Percentiles rank a stretch among this genome's conserved stretches.
phyloP scores from a whole-genome alignment of 2,797 vertebrate genomes.

The Darevskia nairensis region DNA sequence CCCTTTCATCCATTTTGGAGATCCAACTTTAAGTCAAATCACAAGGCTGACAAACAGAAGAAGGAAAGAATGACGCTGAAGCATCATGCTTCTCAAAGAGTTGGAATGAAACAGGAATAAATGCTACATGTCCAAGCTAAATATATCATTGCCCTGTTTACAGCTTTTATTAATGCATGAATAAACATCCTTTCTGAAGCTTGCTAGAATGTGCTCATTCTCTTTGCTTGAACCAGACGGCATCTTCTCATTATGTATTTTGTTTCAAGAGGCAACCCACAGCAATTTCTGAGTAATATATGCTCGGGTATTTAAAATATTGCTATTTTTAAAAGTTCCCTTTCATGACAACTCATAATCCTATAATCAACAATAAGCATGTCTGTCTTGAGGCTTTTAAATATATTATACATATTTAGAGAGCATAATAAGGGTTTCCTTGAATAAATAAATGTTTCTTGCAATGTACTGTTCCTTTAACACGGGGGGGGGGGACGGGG shows the following conservation, averaged over 20 bases:
- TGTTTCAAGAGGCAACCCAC: not conserved
- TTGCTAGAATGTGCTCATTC: slow-evolving; percentile 3
- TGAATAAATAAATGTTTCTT: slow-evolving; percentile 48
- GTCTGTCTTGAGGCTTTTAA: slow-evolving; percentile 57
- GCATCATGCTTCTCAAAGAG: slow-evolving; percentile 30
- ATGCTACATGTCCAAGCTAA: slow-evolving; percentile 49
- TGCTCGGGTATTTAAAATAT: slow-evolving; percentile 40
- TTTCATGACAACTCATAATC: slow-evolving; percentile 49
- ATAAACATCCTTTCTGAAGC: slow-evolving; percentile 31
- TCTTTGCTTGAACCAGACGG: slow-evolving; percentile 29
- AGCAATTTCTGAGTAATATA: rapidly evolving
- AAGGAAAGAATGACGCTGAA: not conserved
- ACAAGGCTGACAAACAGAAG: not conserved
- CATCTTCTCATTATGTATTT: slow-evolving; percentile 15
- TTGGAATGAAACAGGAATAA: slow-evolving; percentile 26
- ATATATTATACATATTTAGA: slow-evolving; percentile 75
- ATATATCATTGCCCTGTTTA: slow-evolving; percentile 35
- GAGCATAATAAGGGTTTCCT: slow-evolving; percentile 51
- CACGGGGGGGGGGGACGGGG: no score
- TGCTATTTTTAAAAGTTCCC: slow-evolving; percentile 34
- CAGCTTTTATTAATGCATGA: slow-evolving; percentile 41
- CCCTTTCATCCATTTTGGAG: not conserved
- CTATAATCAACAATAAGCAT: slow-evolving; percentile 63
- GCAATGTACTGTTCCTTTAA: not conserved
- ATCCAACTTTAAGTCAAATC: not conserved